Percentiles rank a stretch among this genome's conserved stretches.
Conservation (phyloP, 1,140 invertebrate genomes). For the Globodera rostochiensis region DNA sequence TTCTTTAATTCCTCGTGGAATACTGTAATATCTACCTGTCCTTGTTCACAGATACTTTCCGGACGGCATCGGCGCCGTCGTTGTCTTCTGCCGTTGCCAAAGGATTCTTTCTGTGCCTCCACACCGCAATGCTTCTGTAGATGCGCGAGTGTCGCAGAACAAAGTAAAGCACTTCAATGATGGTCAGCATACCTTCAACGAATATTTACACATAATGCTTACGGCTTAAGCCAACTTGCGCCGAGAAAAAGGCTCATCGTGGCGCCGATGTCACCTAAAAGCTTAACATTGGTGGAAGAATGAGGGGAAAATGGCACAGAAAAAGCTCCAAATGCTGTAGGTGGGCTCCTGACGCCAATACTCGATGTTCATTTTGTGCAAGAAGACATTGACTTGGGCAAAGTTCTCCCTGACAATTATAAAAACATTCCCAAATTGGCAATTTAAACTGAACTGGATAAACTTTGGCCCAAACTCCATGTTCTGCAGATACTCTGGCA, state of each 20-base stretch:
- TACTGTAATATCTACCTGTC: no score
- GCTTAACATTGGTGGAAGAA: constrained; percentile 18
- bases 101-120: constrained; percentile 15
- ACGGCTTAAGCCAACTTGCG: constrained; percentile 29
- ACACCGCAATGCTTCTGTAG: constrained; percentile 21
- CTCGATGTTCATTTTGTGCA: constrained; percentile 65
- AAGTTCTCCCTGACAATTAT: constrained; percentile 61
- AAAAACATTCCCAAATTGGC: background rate
- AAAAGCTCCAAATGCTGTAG: constrained; percentile 63
- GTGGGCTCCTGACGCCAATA: constrained; percentile 61
- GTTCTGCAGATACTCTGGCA: constrained; percentile 59
- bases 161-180: constrained; percentile 62
- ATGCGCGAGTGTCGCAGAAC: constrained; percentile 41
- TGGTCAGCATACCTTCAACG: constrained; percentile 55
- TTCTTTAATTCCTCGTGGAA: no score
- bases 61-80: no score
- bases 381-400: constrained; percentile 63
- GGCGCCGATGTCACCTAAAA: constrained; percentile 61
- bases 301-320: constrained; percentile 43
- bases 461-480: constrained; percentile 62
- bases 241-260: constrained; percentile 62
- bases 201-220: constrained; percentile 14
- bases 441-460: constrained; percentile 47
- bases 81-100: background rate
- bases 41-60: no score